Percentiles rank a stretch among this genome's conserved stretches.
These are phyloP conservation scores for Dermochelys coriacea DNA, from an alignment of 2,797 vertebrate genomes.

Conservation along the genomic window DNA sequence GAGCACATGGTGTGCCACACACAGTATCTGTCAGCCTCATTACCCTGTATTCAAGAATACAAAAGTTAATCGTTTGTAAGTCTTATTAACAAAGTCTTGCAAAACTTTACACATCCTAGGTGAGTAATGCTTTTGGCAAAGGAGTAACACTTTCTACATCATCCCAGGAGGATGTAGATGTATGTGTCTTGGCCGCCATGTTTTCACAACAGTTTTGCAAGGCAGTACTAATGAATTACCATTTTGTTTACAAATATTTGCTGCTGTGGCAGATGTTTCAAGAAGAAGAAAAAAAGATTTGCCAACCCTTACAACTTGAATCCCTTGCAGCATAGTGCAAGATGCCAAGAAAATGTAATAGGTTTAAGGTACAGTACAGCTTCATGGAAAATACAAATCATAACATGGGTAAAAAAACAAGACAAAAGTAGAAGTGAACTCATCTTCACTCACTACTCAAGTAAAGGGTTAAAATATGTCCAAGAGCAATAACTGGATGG, in stretches of 20 bases:
- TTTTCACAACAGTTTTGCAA: background rate
- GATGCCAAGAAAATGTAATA: background rate
- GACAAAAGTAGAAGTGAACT: background rate
- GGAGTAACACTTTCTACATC: background rate
- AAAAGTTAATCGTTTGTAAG: background rate
- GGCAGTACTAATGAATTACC: conserved; percentile 3
- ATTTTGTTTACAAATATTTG: conserved; percentile 33
- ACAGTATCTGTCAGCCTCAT: background rate
- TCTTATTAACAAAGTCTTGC: background rate
- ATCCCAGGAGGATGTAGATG: background rate
- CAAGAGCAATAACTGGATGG: conserved; percentile 29
- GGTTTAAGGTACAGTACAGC: background rate
- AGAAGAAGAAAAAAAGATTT: background rate
- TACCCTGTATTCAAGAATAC: background rate
- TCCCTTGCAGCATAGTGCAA: background rate
- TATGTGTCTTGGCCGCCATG: background rate
- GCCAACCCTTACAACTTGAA: background rate
- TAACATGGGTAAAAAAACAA: background rate
- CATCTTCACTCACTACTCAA: background rate
- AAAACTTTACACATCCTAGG: background rate
- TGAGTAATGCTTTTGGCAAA: background rate
- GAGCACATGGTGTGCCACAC: background rate
- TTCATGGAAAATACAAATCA: conserved; percentile 24
- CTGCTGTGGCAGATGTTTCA: background rate
- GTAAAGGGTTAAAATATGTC: conserved; percentile 27